Evolutionary conservation across 2,113 vertebrate genomes (phyloP), one percentile per base, ranked within the genome.

Genomic region (Arothron firmamentum): DNA sequence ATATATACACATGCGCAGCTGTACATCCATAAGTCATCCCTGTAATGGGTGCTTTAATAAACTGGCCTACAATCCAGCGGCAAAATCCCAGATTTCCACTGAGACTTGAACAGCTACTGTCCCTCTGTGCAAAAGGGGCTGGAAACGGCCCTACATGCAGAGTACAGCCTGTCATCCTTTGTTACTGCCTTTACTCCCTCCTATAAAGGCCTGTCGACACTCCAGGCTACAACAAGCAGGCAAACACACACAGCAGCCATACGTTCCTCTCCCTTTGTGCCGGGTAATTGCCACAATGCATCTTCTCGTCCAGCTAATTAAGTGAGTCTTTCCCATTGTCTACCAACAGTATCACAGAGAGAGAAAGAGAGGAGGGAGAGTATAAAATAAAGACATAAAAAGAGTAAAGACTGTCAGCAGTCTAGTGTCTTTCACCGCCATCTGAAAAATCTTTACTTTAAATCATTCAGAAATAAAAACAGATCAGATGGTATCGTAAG

Each of bases 271-370:
- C 71, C 81, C 84, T 88, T 90, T 88, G 88, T 90, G 84, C 81
- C 70, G 75, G 17, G 79, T 89, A 88, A 91, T 90, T 90, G 88
- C 88, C 87, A 89, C 91, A 89, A 91, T 89, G 90, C 85, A 87
- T 90, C 88, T 90, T 89, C 81, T 90, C 78, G 71, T 88, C 81
- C 80, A 70, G 85, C 87, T 91, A 91, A 91, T 91, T 90, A 89
- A 89, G 89, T 85, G 88, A 87, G 86, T 86, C 87, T 87, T 85
- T 77, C 77, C 72, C 78, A 87, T 87, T 89, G 86, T 89, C 85
- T 88, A 77, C 70, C 76, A 80, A 54, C 65, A 58, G 80, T 78
- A 85, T 85, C 79, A 79, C 78, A 84, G 70, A 71, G 48, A 53
- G 66, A 59, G 63, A 51, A 55, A 49, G 45, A 56, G 56, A 52